These are phyloP conservation scores for Drosophila pallidifrons DNA, from an alignment of 1,140 invertebrate species.

Conservation along the genomic window DNA sequence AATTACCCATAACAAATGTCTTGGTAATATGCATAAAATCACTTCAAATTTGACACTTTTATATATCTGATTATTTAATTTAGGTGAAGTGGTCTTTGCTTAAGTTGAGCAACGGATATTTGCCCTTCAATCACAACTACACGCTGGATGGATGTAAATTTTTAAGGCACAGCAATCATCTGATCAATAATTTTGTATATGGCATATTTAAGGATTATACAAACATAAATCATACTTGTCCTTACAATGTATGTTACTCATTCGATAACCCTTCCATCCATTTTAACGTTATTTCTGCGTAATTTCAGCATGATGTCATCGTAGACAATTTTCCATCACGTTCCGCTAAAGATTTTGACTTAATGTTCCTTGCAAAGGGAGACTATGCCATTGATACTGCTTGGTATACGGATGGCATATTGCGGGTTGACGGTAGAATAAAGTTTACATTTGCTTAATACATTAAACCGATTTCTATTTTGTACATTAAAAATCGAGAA, in stretches of 20 bases:
- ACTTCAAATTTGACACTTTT: background rate
- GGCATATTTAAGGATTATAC: slow-evolving; percentile 20
- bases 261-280: background rate
- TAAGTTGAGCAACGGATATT: slow-evolving; percentile 28
- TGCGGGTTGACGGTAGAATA: background rate
- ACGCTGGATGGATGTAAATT: slow-evolving; percentile 28
- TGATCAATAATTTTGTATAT: slow-evolving; percentile 12
- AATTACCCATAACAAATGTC: slow-evolving; percentile 31
- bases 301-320: slow-evolving; percentile 25
- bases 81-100: slow-evolving; percentile 23
- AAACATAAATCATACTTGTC: slow-evolving; percentile 40
- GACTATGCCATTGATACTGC: slow-evolving; percentile 11
- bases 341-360: slow-evolving; percentile 11
- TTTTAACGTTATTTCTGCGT: background rate
- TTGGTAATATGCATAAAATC: slow-evolving; percentile 2
- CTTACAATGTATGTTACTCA: slow-evolving; percentile 7
- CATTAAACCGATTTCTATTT: too few species aligned
- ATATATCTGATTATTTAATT: background rate
- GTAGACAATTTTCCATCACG: slow-evolving; percentile 21
- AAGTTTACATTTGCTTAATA: slow-evolving; percentile 3
- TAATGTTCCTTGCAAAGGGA: background rate
- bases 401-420: slow-evolving; percentile 6
- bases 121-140: slow-evolving; percentile 12
- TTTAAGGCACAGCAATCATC: slow-evolving; percentile 7
- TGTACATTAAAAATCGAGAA: background rate